Evolutionary conservation across 2,113 vertebrate genomes (phyloP).

Genomic region (Isichthys henryi): DNA sequence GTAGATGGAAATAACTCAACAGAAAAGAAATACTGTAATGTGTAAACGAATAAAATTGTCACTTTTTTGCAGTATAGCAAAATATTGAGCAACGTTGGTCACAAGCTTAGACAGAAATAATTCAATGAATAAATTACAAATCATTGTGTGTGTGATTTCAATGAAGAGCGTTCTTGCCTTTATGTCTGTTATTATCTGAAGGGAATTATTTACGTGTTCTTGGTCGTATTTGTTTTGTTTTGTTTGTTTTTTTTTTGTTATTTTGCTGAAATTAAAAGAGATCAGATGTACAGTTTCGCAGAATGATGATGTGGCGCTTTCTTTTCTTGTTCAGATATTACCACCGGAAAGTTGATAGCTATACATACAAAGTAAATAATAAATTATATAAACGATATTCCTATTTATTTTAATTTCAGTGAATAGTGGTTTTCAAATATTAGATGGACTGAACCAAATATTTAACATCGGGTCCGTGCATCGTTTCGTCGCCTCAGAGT

Average conservation of each 20-base stretch:
- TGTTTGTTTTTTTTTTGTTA: background rate
- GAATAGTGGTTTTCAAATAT: background rate
- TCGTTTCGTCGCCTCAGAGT: background rate
- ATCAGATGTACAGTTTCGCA: slow-evolving; percentile 32
- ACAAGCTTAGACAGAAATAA: background rate
- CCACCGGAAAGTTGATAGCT: background rate
- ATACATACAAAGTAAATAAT: background rate
- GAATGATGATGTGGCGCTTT: background rate
- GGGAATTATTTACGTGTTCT: background rate
- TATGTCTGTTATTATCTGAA: background rate
- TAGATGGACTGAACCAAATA: background rate
- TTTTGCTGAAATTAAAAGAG: slow-evolving; percentile 29
- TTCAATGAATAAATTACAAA: background rate
- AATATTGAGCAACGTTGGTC: background rate
- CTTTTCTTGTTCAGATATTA: background rate
- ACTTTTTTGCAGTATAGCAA: background rate
- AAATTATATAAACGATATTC: background rate
- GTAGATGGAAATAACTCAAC: slow-evolving; percentile 19
- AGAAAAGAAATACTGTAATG: background rate
- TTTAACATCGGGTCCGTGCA: background rate
- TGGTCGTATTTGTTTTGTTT: too few species aligned
- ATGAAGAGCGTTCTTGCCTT: background rate
- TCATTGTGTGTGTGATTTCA: background rate
- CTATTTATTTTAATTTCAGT: background rate
- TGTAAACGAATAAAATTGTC: background rate